phyloP scores from a whole-genome alignment of 2,113 vertebrate genomes.

The Callocephalon fimbriatum region DNA sequence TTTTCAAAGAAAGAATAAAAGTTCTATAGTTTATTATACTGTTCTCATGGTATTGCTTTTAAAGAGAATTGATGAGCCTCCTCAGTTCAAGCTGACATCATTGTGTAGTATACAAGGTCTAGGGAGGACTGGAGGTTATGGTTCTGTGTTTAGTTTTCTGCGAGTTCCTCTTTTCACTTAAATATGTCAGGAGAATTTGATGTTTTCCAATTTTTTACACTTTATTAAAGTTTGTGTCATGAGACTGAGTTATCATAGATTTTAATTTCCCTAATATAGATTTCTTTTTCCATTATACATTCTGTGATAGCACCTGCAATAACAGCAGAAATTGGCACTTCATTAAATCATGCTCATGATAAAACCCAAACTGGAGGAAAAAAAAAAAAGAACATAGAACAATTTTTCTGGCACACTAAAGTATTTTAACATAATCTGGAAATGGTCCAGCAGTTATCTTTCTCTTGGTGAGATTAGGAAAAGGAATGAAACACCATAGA shows the following conservation, averaged over 20 bases:
- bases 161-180: not conserved
- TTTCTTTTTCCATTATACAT: not conserved
- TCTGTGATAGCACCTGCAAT: not conserved
- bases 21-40: not conserved
- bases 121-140: not conserved
- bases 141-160: not conserved
- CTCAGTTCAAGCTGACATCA: not conserved
- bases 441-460: not conserved
- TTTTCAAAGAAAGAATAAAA: not conserved
- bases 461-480: not conserved
- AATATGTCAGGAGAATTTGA: not conserved
- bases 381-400: not conserved
- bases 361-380: not conserved
- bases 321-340: not conserved
- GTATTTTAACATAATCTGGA: not conserved
- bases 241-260: not conserved
- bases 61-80: not conserved
- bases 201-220: not conserved
- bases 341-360: conserved; percentile 8
- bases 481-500: not conserved
- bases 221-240: not conserved
- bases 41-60: not conserved
- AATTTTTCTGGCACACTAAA: not conserved
- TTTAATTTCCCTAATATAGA: conserved; percentile 34
- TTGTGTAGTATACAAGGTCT: not conserved